phyloP scores from a whole-genome alignment of 2,888 invertebrate genomes.

The Uloborus plumipes region DNA sequence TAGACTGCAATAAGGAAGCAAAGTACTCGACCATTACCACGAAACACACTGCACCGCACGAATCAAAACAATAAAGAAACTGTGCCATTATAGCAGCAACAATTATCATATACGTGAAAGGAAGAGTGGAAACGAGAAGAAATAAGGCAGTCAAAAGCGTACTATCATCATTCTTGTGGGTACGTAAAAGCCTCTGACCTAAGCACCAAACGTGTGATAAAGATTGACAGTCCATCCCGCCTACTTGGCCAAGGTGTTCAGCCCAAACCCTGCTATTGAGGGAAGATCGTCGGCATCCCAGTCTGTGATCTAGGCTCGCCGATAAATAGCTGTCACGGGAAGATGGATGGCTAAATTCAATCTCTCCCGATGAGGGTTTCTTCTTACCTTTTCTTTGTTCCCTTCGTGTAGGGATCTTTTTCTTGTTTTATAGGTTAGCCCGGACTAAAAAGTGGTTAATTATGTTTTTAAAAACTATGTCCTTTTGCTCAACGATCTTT shows the following conservation, averaged over 20 bases:
- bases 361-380: constrained; percentile 47
- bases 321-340: constrained; percentile 60
- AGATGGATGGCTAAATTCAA: constrained; percentile 65
- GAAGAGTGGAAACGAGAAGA: constrained; percentile 10
- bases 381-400: constrained; percentile 8
- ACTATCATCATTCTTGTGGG: no score
- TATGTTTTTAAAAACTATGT: no score
- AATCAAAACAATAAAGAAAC: constrained; percentile 29
- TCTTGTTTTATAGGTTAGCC: no score
- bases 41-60: background rate
- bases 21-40: no score
- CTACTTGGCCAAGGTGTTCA: constrained; percentile 45
- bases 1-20: no score
- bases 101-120: constrained; percentile 9
- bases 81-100: constrained; percentile 27
- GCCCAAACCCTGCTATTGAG: constrained; percentile 46
- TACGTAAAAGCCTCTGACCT: constrained; percentile 8
- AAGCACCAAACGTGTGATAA: constrained; percentile 46
- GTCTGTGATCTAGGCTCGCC: constrained; percentile 57
- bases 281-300: constrained; percentile 28
- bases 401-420: no score
- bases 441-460: no score
- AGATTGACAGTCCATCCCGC: constrained; percentile 57
- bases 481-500: no score
- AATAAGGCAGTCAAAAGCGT: background rate